Evolutionary conservation across 1,140 invertebrate species (phyloP).

Genomic region (Antheraea pernyi): DNA sequence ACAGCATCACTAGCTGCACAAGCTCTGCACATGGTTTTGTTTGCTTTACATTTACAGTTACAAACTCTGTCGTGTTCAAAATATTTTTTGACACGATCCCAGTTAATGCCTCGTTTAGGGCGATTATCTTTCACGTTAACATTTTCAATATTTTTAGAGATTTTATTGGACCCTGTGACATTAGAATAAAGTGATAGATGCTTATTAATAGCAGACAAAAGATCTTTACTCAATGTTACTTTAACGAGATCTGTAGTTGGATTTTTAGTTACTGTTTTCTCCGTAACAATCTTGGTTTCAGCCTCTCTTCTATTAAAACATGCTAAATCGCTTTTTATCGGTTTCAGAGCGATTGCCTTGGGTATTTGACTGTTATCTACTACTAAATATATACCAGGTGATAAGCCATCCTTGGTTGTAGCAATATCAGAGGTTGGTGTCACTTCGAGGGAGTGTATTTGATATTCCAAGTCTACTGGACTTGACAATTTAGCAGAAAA

Average conservation of each 20-base stretch:
- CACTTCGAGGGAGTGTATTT: constrained; percentile 42
- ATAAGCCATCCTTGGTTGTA: constrained; percentile 13
- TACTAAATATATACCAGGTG: constrained; percentile 41
- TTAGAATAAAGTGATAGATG: constrained; percentile 40
- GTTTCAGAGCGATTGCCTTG: constrained; percentile 33
- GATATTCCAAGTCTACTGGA: constrained; percentile 50
- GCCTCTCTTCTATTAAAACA: constrained; percentile 20
- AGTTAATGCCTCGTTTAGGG: constrained; percentile 27
- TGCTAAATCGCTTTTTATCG: constrained; percentile 19
- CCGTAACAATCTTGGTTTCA: constrained; percentile 6
- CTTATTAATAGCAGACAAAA: constrained; percentile 36
- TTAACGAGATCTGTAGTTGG: constrained; percentile 22
- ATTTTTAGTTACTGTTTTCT: constrained; percentile 17
- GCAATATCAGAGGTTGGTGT: neutral
- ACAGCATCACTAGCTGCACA: constrained; percentile 56
- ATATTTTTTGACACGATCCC: constrained; percentile 44
- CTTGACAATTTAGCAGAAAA: constrained; percentile 45
- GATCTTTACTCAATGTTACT: constrained; percentile 42
- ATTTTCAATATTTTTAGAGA: neutral
- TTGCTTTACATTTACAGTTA: constrained; percentile 48
- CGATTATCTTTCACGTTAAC: constrained; percentile 13
- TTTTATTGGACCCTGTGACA: constrained; percentile 10
- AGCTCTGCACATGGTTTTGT: constrained; percentile 50
- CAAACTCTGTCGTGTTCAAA: constrained; percentile 52
- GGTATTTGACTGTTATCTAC: constrained; percentile 30